Base-by-base conservation (phyloP, 2,113 vertebrate species). In the Pipa parva region DNA sequence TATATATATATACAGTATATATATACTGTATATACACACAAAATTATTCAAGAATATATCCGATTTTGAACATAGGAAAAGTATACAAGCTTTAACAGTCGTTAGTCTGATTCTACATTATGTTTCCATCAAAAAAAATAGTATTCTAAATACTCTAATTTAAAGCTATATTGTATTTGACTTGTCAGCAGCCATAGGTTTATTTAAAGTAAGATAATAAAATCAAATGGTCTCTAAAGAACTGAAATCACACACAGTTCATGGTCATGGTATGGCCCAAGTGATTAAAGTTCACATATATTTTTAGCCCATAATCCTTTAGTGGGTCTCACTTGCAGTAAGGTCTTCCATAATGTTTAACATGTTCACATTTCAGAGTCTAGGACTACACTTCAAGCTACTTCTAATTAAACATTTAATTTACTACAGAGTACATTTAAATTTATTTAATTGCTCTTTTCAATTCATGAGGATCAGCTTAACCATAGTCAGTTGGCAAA, bases 391-490 rank as follows among this genome's bases (percentile, higher is more conserved):
- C 11, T 18, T 70, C 39, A 63, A 52, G 6, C 28, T 26, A 49
- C 49, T 45, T 59, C 27, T 63, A 36, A 63, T 33, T 5, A 49
- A 72, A 72, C 45, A 48, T 33, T 63, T 49, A 31, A 63, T 33
- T 46, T 55, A 26, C 45, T 52, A 24, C 42, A 52, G 48, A 49
- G 18, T 68, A 73, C 57, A 33, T 71, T 52, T 27, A 60, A n/a
- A 15, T 29, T 67, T 63, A 68, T 68, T 59, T 68, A 68, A 68
- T 68, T 68, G 65, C 65, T 60, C 12, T 48, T 65, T 68, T 39
- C 50, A 54, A 26, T 59, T 63, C 3, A 18, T 48, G 37, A 45
- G 22, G 0, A 60, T 69, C 33, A 46, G 24, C 26, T 63, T 63
- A 74, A 68, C 5, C 71, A 73, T 22, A 61, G 21, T 2, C 22